phyloP scores from a whole-genome alignment of 2,113 vertebrate genomes.

The Saguinus imperator region DNA sequence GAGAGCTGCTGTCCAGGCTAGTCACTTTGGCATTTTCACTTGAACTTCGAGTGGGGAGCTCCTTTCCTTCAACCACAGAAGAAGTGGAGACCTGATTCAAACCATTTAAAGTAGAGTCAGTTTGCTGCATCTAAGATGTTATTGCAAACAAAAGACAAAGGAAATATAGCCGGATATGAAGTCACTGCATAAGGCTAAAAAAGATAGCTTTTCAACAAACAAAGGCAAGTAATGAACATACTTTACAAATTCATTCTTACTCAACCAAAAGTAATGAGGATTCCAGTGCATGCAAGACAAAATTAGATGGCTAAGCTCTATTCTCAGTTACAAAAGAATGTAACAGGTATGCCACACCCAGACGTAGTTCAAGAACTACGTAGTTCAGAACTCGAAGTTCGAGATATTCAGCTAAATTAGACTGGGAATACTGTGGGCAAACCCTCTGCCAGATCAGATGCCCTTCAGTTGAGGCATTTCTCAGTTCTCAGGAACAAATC shows the following conservation, averaged over 20 bases:
- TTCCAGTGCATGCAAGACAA: not conserved
- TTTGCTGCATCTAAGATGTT: not conserved
- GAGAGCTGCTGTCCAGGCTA: constrained; percentile 69
- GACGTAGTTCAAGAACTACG: no score
- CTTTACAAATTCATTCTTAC: not conserved
- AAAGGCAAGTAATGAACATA: not conserved
- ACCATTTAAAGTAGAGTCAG: constrained; percentile 54
- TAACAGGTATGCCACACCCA: not conserved
- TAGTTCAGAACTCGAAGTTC: no score
- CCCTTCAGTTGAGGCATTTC: not conserved
- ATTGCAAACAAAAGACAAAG: not conserved
- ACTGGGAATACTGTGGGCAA: not conserved
- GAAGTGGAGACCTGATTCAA: constrained; percentile 93
- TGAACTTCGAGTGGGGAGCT: constrained; percentile 79
- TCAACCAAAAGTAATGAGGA: not conserved
- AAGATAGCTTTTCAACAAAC: not conserved
- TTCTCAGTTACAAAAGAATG: not conserved
- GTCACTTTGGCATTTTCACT: constrained; percentile 72
- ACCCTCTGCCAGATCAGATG: not conserved
- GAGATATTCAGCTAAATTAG: not conserved
- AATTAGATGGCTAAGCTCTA: not conserved
- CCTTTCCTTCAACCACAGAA: constrained; percentile 90
- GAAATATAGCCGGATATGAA: not conserved
- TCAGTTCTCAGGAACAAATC: not conserved
- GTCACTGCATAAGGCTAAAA: not conserved